Conservation (phyloP, 2,888 invertebrate species). For the Oligia strigilis region DNA sequence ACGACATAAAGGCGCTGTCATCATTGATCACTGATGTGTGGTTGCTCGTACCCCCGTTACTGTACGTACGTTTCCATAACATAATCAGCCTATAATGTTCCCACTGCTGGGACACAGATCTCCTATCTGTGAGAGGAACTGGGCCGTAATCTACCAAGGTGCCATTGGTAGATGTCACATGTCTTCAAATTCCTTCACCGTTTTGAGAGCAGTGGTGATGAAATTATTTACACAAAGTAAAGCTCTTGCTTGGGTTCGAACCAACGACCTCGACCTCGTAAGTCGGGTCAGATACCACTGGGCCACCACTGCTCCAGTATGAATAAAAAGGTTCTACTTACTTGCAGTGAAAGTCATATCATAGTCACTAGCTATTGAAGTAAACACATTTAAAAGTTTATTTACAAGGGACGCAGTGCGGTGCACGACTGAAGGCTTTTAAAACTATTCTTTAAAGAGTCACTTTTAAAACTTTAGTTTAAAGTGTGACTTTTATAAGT, state of each 20-base stretch:
- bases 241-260: background rate
- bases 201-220: background rate
- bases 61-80: background rate
- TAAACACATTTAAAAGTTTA: constrained; percentile 38
- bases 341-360: background rate
- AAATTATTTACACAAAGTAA: background rate
- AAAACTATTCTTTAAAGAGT: constrained; percentile 36
- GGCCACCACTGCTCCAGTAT: background rate
- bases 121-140: too few species aligned
- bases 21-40: too few species aligned
- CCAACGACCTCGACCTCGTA: background rate
- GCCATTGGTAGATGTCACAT: background rate
- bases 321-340: background rate
- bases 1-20: too few species aligned
- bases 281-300: background rate
- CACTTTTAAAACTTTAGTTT: constrained; percentile 42
- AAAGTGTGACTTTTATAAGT: constrained; percentile 34
- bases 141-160: too few species aligned
- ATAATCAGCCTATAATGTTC: background rate
- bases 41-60: background rate
- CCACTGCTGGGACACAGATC: background rate
- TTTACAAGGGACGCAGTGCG: constrained; percentile 6
- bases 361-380: constrained; percentile 22
- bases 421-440: constrained; percentile 25
- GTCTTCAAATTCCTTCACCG: background rate